Conservation (phyloP, 2,888 invertebrate species). For the Sialis fuliginosa region DNA sequence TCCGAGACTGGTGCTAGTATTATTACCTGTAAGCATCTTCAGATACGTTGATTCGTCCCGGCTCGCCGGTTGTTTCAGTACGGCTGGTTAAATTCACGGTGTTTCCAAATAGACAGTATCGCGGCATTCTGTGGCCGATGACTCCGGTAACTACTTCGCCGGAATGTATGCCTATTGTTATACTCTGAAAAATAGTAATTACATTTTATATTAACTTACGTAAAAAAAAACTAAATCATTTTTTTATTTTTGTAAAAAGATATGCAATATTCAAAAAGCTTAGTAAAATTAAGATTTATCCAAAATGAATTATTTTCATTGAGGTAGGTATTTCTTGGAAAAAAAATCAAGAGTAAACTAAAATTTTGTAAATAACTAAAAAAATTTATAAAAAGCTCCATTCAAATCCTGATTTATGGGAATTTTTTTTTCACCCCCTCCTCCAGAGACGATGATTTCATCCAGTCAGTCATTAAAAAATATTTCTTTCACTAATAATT, state of each 20-base stretch:
- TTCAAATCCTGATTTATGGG: too few species aligned
- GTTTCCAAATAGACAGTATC: constrained; percentile 85
- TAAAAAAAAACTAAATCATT: neutral
- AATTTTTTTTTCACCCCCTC: too few species aligned
- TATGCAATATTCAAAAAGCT: neutral
- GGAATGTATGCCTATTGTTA: constrained; percentile 86
- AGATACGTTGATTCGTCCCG: constrained; percentile 79
- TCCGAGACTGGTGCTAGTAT: too few species aligned
- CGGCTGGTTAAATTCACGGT: constrained; percentile 87
- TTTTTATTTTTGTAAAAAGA: neutral
- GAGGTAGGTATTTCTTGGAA: neutral
- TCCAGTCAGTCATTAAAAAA: too few species aligned
- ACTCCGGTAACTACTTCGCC: constrained; percentile 91
- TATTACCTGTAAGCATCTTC: constrained; percentile 79
- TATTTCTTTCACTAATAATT: too few species aligned
- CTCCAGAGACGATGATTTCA: too few species aligned
- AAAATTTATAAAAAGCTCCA: too few species aligned
- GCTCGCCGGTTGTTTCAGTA: constrained; percentile 81
- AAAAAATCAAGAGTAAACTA: too few species aligned
- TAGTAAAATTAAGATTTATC: too few species aligned
- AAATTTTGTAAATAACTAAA: neutral
- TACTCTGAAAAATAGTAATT: constrained; percentile 39
- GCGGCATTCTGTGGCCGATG: constrained; percentile 85
- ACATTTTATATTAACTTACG: too few species aligned
- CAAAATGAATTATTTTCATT: too few species aligned